Conservation (phyloP, 2,888 invertebrate genomes). For the Ennomos fuscantarius region DNA sequence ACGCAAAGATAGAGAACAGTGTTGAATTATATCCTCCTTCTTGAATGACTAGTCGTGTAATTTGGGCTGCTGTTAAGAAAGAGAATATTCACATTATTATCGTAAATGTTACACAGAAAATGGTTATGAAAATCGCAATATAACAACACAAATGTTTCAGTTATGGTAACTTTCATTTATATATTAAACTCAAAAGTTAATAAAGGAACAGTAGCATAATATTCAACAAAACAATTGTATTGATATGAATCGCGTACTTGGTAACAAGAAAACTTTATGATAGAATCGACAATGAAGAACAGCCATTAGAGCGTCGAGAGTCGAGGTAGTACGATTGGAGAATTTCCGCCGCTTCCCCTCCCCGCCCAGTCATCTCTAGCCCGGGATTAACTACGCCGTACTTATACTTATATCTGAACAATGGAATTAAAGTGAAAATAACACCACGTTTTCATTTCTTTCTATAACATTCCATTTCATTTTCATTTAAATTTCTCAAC, state of each 20-base stretch:
- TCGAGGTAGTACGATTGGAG: constrained; percentile 48
- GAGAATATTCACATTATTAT: no score
- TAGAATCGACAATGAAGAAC: constrained; percentile 50
- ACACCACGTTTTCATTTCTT: constrained; percentile 39
- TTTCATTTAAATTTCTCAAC: constrained; percentile 49
- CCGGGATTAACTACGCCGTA: constrained; percentile 39
- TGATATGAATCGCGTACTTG: constrained; percentile 34
- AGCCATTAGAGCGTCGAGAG: constrained; percentile 51
- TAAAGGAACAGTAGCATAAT: constrained; percentile 21
- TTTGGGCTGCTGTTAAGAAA: no score
- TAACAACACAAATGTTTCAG: not conserved
- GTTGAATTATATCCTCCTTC: constrained; percentile 1
- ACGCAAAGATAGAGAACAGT: constrained; percentile 5
- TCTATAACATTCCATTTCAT: constrained; percentile 35
- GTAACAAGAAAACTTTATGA: constrained; percentile 51
- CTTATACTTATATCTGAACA: constrained; percentile 60
- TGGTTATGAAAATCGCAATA: not conserved
- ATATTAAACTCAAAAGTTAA: constrained; percentile 4
- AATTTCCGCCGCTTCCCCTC: constrained; percentile 60
- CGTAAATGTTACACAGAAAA: not conserved
- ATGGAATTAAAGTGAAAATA: constrained; percentile 59
- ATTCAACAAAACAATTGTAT: constrained; percentile 32
- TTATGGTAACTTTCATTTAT: not conserved
- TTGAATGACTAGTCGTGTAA: not conserved
- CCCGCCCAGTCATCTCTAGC: constrained; percentile 23